phyloP scores from a whole-genome alignment of 2,888 invertebrate species.

The Acleris emargana region DNA sequence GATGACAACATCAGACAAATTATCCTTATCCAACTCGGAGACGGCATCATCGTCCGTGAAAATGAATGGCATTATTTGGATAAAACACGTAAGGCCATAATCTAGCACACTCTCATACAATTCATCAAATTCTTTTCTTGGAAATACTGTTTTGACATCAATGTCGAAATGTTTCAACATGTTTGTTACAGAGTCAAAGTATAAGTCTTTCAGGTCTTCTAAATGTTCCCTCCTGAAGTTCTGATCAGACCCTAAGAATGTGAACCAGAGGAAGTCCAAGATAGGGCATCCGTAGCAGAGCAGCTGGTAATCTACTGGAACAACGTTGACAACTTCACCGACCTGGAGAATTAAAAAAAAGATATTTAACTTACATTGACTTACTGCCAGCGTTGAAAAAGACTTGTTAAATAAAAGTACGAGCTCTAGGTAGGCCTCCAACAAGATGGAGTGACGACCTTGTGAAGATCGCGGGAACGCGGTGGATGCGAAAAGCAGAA shows the following conservation, averaged over 20 bases:
- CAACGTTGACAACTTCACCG: slow-evolving; percentile 45
- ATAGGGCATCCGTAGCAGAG: slow-evolving; percentile 53
- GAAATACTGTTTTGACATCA: slow-evolving; percentile 48
- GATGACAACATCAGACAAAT: slow-evolving; percentile 41
- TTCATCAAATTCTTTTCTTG: slow-evolving; percentile 52
- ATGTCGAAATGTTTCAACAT: slow-evolving; percentile 54
- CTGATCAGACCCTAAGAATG: slow-evolving; percentile 51
- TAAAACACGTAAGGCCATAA: slow-evolving; percentile 50
- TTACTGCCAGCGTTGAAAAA: too few species aligned
- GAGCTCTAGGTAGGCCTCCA: too few species aligned
- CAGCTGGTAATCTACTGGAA: slow-evolving; percentile 58
- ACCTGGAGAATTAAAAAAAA: slow-evolving; percentile 1
- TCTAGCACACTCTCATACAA: slow-evolving; percentile 51
- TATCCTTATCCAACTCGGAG: slow-evolving; percentile 46
- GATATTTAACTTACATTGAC: too few species aligned
- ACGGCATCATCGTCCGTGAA: slow-evolving; percentile 51
- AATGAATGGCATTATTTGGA: slow-evolving; percentile 50
- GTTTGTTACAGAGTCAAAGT: slow-evolving; percentile 48
- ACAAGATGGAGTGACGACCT: too few species aligned
- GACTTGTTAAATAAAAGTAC: too few species aligned
- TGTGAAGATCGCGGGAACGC: too few species aligned
- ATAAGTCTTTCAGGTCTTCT: slow-evolving; percentile 50
- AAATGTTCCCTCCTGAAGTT: slow-evolving; percentile 53
- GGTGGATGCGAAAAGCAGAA: too few species aligned
- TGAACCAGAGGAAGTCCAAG: slow-evolving; percentile 55